Base-by-base conservation (phyloP, 2,113 vertebrate species). In the Callocephalon fimbriatum region DNA sequence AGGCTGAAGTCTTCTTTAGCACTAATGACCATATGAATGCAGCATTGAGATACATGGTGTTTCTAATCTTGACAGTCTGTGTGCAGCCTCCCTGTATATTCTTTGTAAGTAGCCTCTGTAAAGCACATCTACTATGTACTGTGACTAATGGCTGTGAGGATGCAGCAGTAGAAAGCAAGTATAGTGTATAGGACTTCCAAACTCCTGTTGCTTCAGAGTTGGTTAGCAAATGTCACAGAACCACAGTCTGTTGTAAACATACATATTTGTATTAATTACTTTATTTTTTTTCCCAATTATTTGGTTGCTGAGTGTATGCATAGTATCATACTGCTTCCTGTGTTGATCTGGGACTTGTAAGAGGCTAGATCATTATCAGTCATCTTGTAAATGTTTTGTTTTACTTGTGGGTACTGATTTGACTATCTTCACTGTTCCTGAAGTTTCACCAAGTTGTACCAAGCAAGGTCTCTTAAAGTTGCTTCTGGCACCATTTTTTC, bases 261-360 rank as follows among this genome's bases (percentile, higher is more conserved):
- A 47, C 15, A 29, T 67, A 87, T 50, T 42, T 65, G 59, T 62
- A 54, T 86, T 83, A 72, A 89, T 80, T 72, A 75, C 84, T 81
- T 93, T 66, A 47, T 88, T 93, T 86, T 85, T 74, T 82, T 73
- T 65, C 47, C 63, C 44, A 82, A 61, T 93, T 88, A 50, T 86
- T 94, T 93, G 85, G 53, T 90, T 83, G 21, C 76, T 40, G 31
- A 80, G 32, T 56, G 50, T 83, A 18, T 71, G 82, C 74, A 62
- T 20, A 6, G 59, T 38, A 70, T 51, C 22, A 2, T n/a, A 18
- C 66, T 90, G 53, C 53, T 95, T 85, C 45, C 75, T 73, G 82
- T 88, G 54, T 70, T 94, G 86, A 42, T 62, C 23, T 78, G 82
- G 56, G 76, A 53, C 51, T 75, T 71, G 31, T 16, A 51, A 83